These are phyloP conservation scores for Pogonocherus hispidulus DNA, from an alignment of 2,888 invertebrate species.

Conservation along the genomic window DNA sequence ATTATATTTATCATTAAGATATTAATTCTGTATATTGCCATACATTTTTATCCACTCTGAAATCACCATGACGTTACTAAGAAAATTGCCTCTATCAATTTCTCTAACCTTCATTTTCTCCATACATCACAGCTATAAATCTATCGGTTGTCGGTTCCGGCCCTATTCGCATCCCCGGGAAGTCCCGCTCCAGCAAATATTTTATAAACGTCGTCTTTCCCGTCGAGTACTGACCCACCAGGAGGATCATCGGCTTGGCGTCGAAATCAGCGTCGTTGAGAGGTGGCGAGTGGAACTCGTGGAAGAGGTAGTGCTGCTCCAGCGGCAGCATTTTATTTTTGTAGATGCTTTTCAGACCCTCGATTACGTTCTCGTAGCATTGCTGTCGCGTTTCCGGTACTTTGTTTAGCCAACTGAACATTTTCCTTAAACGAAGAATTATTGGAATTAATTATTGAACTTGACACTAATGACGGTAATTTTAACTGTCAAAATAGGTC, in stretches of 20 bases:
- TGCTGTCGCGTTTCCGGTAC: conserved; percentile 77
- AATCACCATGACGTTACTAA: conserved; percentile 69
- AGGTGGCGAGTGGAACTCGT: conserved; percentile 95
- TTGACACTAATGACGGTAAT: conserved; percentile 40
- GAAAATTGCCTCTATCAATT: too few relatives aligned
- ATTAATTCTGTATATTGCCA: too few relatives aligned
- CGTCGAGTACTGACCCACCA: conserved; percentile 98
- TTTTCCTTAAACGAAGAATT: conserved; percentile 66
- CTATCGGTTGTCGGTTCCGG: conserved; percentile 99
- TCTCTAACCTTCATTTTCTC: conserved; percentile 78
- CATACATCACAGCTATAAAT: conserved; percentile 97
- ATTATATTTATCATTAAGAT: too few relatives aligned
- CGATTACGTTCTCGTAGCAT: conserved; percentile 90
- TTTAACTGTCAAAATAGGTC: conserved; percentile 23
- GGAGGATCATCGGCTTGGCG: conserved; percentile 96
- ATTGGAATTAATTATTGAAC: conserved; percentile 25
- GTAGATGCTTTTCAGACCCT: conserved; percentile 95
- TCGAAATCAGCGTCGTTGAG: conserved; percentile 97
- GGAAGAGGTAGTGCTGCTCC: conserved; percentile 91
- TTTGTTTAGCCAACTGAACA: conserved; percentile 90
- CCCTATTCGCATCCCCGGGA: conserved; percentile 98
- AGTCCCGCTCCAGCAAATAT: conserved; percentile 92
- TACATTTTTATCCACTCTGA: too few relatives aligned
- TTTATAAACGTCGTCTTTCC: conserved; percentile 93
- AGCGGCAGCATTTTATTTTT: conserved; percentile 90